Base-by-base conservation (phyloP, 2,113 vertebrate species). In the Istiophorus platypterus region DNA sequence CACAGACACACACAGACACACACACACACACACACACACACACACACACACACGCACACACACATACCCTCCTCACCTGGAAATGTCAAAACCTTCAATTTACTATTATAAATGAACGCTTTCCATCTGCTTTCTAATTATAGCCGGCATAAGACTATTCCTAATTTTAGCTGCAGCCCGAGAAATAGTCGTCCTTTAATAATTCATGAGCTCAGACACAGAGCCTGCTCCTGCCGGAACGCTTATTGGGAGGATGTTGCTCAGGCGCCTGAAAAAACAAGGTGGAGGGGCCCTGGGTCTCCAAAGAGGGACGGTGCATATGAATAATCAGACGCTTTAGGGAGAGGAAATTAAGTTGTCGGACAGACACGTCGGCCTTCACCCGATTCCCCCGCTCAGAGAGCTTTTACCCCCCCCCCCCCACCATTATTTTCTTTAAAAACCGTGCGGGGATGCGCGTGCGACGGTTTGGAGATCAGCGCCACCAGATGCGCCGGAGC, bases 101-200 rank as follows among this genome's bases (percentile, higher is more conserved):
- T 20, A 22, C 49, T 45, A 37, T 88, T 82, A 90, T 72, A 87
- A 90, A 92, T 85, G 85, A 88, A 52, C 76, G 61, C 73, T 82
- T 85, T 89, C 82, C 86, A 85, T 90, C 82, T 91, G 91, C 68
- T 77, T 89, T 88, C 87, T 90, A 92, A 92, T 94, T 88, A 89
- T 90, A 92, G 88, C 83, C 74, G 73, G 68, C 45, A 80, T 80
- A 79, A 76, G 69, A 69, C 67, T 66, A 80, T 67, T 86, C 80
- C 86, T 90, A 90, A 90, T 88, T 92, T 93, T 90, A 93, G 92
- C 87, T 74, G 69, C 86, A 66, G 86, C 81, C 81, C 71, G 81
- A 61, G 72, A 87, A 91, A 91, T 87, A 89, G 82, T 76, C 70
- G n/a, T 62, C 54, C 61, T 81, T 93, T 78, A 93, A 92, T 89